These are phyloP conservation scores for Rhea pennata DNA, from an alignment of 2,113 vertebrate species.

Conservation along the genomic window DNA sequence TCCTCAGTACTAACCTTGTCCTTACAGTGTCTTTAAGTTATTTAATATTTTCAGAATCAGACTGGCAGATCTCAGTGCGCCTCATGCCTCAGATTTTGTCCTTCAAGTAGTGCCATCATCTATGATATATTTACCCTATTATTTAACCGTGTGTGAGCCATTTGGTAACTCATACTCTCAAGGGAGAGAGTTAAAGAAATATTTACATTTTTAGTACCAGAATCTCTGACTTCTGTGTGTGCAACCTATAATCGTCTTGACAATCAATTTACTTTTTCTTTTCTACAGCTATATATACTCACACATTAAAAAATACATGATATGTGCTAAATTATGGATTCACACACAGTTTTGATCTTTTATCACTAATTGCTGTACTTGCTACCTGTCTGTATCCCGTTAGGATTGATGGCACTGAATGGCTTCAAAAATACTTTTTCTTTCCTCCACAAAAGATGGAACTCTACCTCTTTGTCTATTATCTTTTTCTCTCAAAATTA, in stretches of 20 bases:
- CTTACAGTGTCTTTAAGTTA: fast-evolving
- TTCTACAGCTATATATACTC: background rate
- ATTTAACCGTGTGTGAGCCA: background rate
- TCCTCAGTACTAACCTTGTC: background rate
- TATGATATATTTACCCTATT: background rate
- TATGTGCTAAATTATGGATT: background rate
- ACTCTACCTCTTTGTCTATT: background rate
- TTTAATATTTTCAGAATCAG: background rate
- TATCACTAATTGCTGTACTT: background rate
- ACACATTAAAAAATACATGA: background rate
- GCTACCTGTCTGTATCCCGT: background rate
- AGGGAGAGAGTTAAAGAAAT: background rate
- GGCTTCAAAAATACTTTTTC: background rate
- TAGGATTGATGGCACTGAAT: background rate
- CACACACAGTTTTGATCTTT: background rate
- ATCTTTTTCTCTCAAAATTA: background rate
- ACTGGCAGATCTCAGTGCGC: background rate
- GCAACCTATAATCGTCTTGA: background rate
- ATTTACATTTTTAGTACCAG: background rate
- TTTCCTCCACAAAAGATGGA: background rate
- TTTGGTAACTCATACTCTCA: fast-evolving
- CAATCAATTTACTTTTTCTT: background rate
- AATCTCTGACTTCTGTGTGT: background rate
- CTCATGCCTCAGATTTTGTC: background rate
- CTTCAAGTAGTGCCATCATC: background rate